Base-by-base conservation (phyloP, 2,113 vertebrate genomes). In the Caranx melampygus region DNA sequence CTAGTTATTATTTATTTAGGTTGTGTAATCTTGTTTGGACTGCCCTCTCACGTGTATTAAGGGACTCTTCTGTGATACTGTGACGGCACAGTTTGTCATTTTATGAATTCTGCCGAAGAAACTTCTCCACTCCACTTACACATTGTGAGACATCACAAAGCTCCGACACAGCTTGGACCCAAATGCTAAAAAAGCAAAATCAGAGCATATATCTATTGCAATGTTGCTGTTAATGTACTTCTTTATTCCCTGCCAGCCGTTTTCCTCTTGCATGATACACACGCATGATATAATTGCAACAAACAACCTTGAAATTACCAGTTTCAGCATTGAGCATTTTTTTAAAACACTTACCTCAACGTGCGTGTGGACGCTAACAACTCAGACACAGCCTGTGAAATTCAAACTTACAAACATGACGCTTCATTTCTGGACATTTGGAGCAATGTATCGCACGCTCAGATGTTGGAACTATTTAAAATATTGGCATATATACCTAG, bases 301-400 rank as follows among this genome's bases (percentile, higher is more conserved):
- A 76, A 79, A 76, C 75, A 79, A 57, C 57, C 63, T 79, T 75
- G 62, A 88, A 78, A 82, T 76, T 57, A 82, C 26, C 55, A 57
- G 78, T 68, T 82, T 45, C 57, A 51, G 34, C 47, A 44, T 60
- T 76, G 8, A 76, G 67, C 44, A 69, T 9, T 69, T 69, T 72
- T 67, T 72, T 34, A 34, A 21, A 83, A 66, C 47, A 70, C 51
- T 82, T 60, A 82, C 66, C 52, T 85, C 72, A 75, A 3, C 16
- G 63, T 77, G 75, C 67, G 59, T 79, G 75, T 62, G 55, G 66
- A 34, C 21, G 65, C 64, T 82, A 6, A 1, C 14, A 52, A 60
- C 59, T 8, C 0, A 15, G 16, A 45, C 52, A 45, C 31, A 61
- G 35, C n/a, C 34, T 64, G 47, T 49, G 7, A 18, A 49, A 49